These are phyloP conservation scores for Lycaon pictus DNA, from an alignment of 2,113 vertebrate species.

Conservation along the genomic window DNA sequence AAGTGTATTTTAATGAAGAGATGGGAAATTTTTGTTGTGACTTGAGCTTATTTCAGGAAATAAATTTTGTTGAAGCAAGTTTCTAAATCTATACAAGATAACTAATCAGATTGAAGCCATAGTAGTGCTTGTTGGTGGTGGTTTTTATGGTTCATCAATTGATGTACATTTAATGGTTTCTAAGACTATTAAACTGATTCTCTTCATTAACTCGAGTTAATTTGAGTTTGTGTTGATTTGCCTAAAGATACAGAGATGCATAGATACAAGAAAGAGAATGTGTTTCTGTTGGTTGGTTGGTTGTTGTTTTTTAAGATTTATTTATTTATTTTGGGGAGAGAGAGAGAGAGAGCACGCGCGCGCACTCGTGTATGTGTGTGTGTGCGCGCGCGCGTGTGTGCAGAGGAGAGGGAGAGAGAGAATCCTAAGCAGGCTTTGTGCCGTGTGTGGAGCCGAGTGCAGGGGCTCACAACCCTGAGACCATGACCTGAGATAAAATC, in stretches of 20 bases:
- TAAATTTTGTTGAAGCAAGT: conserved; percentile 20
- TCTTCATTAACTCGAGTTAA: conserved; percentile 67
- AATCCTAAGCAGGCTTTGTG: neutral
- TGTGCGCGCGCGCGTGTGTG: fast-evolving
- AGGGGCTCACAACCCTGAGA: neutral
- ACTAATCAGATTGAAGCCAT: neutral
- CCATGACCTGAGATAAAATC: neutral
- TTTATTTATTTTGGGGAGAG: neutral
- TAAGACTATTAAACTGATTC: conserved; percentile 53
- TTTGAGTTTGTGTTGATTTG: conserved; percentile 66
- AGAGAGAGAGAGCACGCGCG: neutral
- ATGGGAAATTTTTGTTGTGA: neutral
- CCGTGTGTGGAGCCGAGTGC: neutral
- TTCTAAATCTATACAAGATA: conserved; percentile 26
- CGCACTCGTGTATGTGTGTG: too few species aligned
- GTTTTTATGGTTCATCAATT: conserved; percentile 23
- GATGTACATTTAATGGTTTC: conserved; percentile 41
- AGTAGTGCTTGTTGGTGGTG: neutral
- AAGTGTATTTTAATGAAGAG: conserved; percentile 35
- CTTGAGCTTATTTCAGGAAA: conserved; percentile 23
- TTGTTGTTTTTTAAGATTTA: neutral
- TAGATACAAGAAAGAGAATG: neutral
- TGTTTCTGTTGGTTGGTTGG: neutral
- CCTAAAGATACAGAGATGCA: conserved; percentile 41
- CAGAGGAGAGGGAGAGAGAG: neutral